Conservation (phyloP, 2,113 vertebrate genomes). For the Theristicus caerulescens region DNA sequence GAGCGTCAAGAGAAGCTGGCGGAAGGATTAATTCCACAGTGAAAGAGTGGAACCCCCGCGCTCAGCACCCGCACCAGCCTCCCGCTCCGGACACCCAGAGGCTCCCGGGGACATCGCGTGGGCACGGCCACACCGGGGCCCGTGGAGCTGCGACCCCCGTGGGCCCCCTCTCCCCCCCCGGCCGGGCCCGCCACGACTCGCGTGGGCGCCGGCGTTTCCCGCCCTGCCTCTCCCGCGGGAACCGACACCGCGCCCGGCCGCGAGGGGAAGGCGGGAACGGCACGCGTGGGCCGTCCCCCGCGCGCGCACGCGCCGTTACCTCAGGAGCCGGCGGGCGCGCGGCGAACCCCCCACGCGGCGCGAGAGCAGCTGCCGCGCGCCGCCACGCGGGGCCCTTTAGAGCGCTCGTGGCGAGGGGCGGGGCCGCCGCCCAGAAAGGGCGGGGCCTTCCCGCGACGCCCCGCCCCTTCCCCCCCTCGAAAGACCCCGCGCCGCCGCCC, state of each 20-base stretch:
- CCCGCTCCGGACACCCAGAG: not conserved
- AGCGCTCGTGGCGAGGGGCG: not conserved
- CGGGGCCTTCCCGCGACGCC: not conserved
- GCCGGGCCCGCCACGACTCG: not conserved
- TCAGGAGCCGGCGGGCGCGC: not conserved
- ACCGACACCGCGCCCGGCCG: not conserved
- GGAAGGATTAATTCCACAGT: fast-evolving
- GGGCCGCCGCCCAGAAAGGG: not conserved
- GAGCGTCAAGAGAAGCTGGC: fast-evolving
- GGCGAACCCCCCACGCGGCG: not conserved
- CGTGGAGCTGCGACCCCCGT: too few species aligned
- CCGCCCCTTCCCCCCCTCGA: not conserved
- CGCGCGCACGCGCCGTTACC: not conserved
- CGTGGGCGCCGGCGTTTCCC: not conserved
- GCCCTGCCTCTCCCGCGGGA: too few species aligned
- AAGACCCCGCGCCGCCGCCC: not conserved
- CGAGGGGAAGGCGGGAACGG: not conserved
- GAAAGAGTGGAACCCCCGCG: too few species aligned
- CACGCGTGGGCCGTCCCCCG: not conserved
- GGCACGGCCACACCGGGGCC: too few species aligned
- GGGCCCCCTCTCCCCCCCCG: too few species aligned
- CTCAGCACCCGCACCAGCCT: not conserved
- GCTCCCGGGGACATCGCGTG: too few species aligned
- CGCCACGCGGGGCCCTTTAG: not conserved
- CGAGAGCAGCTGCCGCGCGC: not conserved